A percentile compares a stretch with the other conserved stretches of the same genome.
Evolutionary conservation across 1,140 invertebrate species (phyloP).

Genomic region (Phthorimaea operculella): DNA sequence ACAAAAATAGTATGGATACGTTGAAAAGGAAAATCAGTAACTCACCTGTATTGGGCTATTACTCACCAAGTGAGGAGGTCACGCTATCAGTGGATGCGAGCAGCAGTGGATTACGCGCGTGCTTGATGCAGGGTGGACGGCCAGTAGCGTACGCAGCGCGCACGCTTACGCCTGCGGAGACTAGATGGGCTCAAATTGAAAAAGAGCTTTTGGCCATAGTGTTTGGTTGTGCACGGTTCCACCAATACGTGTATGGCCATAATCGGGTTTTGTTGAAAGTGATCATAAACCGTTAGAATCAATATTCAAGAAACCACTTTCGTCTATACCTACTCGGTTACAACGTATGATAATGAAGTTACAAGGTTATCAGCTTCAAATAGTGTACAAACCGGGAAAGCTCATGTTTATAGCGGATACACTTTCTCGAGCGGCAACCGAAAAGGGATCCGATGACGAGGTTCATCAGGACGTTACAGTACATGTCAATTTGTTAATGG

Average conservation of each 20-base stretch:
- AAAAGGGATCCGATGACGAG: neutral
- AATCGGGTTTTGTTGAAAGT: constrained; percentile 33
- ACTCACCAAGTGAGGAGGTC: constrained; percentile 17
- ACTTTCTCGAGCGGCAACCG: neutral
- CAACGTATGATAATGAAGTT: constrained; percentile 18
- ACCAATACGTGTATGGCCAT: constrained; percentile 17
- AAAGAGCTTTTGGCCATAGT: constrained; percentile 38
- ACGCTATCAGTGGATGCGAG: constrained; percentile 16
- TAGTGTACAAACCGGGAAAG: constrained; percentile 6
- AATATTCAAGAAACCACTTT: constrained; percentile 49
- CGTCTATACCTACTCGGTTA: constrained; percentile 34
- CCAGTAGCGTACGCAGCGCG: constrained; percentile 32
- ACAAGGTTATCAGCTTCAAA: constrained; percentile 1
- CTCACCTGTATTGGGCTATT: constrained; percentile 30
- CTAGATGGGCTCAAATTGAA: constrained; percentile 36
- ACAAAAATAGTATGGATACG: constrained; percentile 32
- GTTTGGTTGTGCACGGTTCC: constrained; percentile 31
- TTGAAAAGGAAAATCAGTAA: constrained; percentile 34
- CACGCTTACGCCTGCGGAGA: constrained; percentile 31
- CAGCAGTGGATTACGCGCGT: constrained; percentile 22
- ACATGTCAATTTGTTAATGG: neutral
- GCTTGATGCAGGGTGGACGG: constrained; percentile 24
- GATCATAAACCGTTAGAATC: constrained; percentile 57
- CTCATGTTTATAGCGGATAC: constrained; percentile 6
- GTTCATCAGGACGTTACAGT: neutral